Evolutionary conservation across 2,888 invertebrate genomes (phyloP).

Genomic region (Epirrita christyi): DNA sequence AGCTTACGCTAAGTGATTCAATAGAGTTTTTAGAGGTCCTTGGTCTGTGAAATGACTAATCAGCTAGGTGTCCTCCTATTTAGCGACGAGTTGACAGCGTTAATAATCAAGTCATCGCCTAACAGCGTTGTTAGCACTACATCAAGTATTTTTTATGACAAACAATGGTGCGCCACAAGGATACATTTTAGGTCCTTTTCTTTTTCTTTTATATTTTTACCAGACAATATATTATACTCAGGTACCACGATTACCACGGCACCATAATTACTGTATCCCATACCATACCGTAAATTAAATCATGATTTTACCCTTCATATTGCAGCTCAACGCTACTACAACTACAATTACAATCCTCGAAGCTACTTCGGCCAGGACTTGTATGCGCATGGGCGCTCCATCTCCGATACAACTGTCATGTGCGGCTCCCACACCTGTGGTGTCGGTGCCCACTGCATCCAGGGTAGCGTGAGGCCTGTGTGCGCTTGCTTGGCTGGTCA

Average conservation of each 20-base stretch:
- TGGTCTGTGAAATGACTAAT: not conserved
- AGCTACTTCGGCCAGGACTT: conserved; percentile 66
- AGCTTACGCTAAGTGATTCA: too few species aligned
- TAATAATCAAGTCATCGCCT: not conserved
- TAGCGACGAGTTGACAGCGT: not conserved
- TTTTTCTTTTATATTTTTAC: not conserved
- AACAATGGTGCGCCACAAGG: not conserved
- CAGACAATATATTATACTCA: too few species aligned
- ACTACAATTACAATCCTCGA: conserved; percentile 56
- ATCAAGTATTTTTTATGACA: not conserved
- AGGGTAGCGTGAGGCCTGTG: conserved; percentile 89
- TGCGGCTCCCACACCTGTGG: conserved; percentile 88
- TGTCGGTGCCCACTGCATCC: conserved; percentile 87
- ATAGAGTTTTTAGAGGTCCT: too few species aligned
- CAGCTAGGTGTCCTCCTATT: too few species aligned
- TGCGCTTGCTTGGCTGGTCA: conserved; percentile 92
- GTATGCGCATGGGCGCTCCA: conserved; percentile 74
- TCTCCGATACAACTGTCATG: conserved; percentile 74
- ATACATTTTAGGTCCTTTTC: not conserved
- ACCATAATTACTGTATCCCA: not conserved
- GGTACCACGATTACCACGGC: too few species aligned
- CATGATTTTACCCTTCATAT: not conserved
- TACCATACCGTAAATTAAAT: not conserved
- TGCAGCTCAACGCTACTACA: conserved; percentile 70
- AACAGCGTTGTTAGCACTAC: not conserved